Conservation (phyloP, 2,113 vertebrate genomes). For the Probosciger aterrimus region DNA sequence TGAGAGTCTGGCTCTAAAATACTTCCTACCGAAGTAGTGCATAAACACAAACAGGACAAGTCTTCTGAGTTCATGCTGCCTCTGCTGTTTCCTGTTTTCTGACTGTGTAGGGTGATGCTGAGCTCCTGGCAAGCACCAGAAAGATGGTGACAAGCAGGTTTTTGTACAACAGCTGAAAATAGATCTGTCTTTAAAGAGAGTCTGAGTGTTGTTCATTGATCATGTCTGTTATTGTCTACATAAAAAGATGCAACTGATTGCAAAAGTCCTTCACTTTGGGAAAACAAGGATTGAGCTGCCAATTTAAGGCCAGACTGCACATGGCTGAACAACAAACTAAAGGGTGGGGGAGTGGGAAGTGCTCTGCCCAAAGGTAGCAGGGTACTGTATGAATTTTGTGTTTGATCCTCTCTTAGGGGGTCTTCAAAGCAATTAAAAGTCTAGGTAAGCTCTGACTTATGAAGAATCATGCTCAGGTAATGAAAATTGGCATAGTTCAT, state of each 20-base stretch:
- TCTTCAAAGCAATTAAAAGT: not conserved
- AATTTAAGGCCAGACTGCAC: not conserved
- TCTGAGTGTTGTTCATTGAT: not conserved
- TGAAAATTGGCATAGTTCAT: not conserved
- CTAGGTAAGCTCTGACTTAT: not conserved
- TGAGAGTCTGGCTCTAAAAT: not conserved
- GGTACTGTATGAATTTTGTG: not conserved
- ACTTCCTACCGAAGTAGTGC: not conserved
- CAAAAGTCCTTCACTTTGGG: constrained; percentile 9
- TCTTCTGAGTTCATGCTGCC: not conserved
- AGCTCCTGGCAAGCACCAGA: not conserved
- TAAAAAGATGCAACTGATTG: constrained; percentile 24
- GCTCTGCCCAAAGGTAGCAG: not conserved
- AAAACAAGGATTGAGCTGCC: not conserved
- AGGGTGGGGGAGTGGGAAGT: not conserved
- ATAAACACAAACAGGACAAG: not conserved
- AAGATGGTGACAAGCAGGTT: constrained; percentile 8
- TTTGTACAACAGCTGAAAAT: constrained; percentile 8
- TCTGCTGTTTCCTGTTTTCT: not conserved
- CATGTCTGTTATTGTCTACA: constrained; percentile 1
- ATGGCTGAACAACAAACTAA: not conserved
- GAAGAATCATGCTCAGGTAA: not conserved
- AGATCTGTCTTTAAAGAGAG: constrained; percentile 18
- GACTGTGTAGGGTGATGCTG: not conserved
- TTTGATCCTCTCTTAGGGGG: not conserved